These are phyloP conservation scores for Pristionchus maxplancki DNA, from an alignment of 2,888 invertebrate genomes.

Conservation along the genomic window DNA sequence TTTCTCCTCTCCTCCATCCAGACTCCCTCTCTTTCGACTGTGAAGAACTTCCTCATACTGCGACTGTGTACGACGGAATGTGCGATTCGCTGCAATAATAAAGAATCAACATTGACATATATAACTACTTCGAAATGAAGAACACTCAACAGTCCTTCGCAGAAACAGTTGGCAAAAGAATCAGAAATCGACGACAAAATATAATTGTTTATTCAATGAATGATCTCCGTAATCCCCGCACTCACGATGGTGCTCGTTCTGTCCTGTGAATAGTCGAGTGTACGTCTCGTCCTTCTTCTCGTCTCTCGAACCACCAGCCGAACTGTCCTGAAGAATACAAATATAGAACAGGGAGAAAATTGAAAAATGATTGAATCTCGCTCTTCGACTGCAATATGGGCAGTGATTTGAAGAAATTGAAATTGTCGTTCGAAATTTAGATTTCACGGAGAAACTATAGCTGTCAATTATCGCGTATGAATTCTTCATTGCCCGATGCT, in stretches of 20 bases:
- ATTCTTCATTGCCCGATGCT: no score
- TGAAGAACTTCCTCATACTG: neutral
- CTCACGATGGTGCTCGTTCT: constrained; percentile 25
- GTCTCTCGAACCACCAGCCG: neutral
- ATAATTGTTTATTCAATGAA: neutral
- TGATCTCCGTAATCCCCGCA: neutral
- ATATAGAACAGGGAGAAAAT: neutral
- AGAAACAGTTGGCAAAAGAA: no score
- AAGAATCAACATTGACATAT: no score
- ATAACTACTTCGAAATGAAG: no score
- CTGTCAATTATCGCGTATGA: no score
- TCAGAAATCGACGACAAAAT: no score
- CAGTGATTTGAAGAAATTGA: neutral
- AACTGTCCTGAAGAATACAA: neutral
- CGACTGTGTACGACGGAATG: constrained; percentile 34
- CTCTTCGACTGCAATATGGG: no score
- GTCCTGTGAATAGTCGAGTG: constrained; percentile 15
- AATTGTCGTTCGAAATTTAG: no score
- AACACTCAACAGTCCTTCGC: no score
- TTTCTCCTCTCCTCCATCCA: neutral
- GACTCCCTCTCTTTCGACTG: neutral
- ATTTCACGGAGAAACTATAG: no score
- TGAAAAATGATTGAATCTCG: no score
- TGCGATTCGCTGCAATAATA: neutral
- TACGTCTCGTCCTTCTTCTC: constrained; percentile 19